A percentile compares a stretch with the other conserved stretches of the same genome.
These are phyloP conservation scores for Diplodus sargus DNA, from an alignment of 2,797 vertebrate species.

Conservation along the genomic window DNA sequence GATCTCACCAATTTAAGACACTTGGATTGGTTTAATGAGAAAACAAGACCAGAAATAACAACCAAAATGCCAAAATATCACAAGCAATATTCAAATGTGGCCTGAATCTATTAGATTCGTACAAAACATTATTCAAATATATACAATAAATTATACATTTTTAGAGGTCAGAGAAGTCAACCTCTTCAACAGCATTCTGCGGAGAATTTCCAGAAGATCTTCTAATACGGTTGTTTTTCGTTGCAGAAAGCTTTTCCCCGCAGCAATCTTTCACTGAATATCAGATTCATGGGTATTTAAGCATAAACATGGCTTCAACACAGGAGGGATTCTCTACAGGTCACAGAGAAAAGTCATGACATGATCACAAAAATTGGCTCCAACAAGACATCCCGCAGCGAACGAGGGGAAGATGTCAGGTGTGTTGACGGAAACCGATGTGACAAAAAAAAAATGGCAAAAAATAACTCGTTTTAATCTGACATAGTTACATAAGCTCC, in stretches of 20 bases:
- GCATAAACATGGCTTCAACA: constrained; percentile 28
- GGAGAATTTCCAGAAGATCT: not conserved
- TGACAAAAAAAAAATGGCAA: constrained; percentile 35
- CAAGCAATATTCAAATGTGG: not conserved
- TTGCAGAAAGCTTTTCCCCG: too few relatives aligned
- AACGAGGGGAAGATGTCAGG: constrained; percentile 42
- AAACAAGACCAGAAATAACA: not conserved
- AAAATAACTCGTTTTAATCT: constrained; percentile 36
- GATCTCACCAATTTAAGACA: not conserved
- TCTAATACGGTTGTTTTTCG: not conserved
- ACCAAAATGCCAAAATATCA: not conserved
- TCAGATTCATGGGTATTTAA: constrained; percentile 48
- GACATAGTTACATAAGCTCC: constrained; percentile 30
- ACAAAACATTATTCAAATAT: not conserved
- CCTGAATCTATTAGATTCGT: not conserved
- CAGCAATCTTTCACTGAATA: constrained; percentile 13
- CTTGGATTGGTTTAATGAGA: not conserved
- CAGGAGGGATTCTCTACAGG: constrained; percentile 30
- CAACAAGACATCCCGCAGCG: constrained; percentile 30
- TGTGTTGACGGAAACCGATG: constrained; percentile 42
- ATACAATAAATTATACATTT: not conserved
- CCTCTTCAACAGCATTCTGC: not conserved
- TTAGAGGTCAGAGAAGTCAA: not conserved
- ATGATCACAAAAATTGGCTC: constrained; percentile 70
- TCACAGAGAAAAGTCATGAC: constrained; percentile 58